These are phyloP conservation scores for Platygyra sinensis DNA, from an alignment of 64 coral and sea anemone species.

Conservation along the genomic window DNA sequence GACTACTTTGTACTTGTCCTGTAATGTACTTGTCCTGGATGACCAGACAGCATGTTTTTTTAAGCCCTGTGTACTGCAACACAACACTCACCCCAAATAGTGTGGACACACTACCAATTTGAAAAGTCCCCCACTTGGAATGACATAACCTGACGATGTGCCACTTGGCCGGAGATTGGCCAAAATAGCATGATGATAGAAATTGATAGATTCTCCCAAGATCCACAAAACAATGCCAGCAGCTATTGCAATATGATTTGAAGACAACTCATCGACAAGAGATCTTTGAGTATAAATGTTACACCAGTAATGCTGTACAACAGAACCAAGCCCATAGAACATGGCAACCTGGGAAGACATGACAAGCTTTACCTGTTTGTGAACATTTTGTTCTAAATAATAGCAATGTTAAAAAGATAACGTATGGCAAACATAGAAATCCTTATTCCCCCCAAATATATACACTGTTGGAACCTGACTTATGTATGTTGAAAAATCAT, in stretches of 20 bases:
- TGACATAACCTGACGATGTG: slow-evolving; percentile 48
- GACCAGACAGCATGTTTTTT: too few relatives aligned
- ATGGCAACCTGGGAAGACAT: slow-evolving; percentile 39
- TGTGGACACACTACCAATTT: slow-evolving; percentile 78
- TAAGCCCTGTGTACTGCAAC: not conserved
- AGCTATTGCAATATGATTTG: slow-evolving; percentile 33
- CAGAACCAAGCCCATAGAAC: slow-evolving; percentile 77
- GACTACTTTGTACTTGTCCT: too few relatives aligned
- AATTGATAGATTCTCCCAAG: slow-evolving; percentile 74
- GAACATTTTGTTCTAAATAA: too few relatives aligned
- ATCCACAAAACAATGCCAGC: slow-evolving; percentile 53
- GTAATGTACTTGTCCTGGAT: too few relatives aligned
- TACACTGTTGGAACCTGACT: too few relatives aligned
- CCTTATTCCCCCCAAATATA: too few relatives aligned
- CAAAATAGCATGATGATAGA: slow-evolving; percentile 67
- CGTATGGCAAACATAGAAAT: too few relatives aligned
- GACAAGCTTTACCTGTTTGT: not conserved
- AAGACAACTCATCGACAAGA: slow-evolving; percentile 56
- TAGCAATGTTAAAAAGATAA: too few relatives aligned
- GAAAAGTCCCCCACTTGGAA: slow-evolving; percentile 78
- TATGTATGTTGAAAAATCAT: too few relatives aligned
- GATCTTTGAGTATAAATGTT: slow-evolving; percentile 64
- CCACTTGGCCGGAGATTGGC: slow-evolving; percentile 62
- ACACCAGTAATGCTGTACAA: slow-evolving; percentile 90
- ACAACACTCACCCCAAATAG: slow-evolving; percentile 73